A percentile compares a stretch with the other conserved stretches of the same genome.
phyloP scores from a whole-genome alignment of 2,113 vertebrate genomes.

The Pipra filicauda region DNA sequence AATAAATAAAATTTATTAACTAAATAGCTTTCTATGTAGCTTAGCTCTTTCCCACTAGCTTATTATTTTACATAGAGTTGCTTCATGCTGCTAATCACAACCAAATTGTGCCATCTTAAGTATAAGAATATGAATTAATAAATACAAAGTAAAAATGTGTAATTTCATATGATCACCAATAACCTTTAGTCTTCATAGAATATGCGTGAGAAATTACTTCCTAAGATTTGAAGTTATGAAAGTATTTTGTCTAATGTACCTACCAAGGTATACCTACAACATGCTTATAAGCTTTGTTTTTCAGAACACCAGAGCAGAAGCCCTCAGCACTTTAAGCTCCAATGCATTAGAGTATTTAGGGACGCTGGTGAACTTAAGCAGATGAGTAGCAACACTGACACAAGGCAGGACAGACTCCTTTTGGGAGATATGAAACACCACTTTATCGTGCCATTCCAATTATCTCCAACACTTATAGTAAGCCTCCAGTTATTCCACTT shows the following conservation, averaged over 20 bases:
- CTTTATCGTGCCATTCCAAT: constrained; percentile 7
- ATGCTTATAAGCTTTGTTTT: background rate
- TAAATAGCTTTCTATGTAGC: background rate
- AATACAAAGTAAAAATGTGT: background rate
- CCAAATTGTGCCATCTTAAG: background rate
- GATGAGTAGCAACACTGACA: background rate
- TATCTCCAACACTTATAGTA: background rate
- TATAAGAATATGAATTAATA: background rate
- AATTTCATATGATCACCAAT: background rate
- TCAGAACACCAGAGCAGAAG: background rate
- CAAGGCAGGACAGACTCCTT: background rate
- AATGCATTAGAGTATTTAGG: background rate
- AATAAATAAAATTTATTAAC: constrained; percentile 59
- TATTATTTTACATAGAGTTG: background rate
- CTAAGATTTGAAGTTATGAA: background rate
- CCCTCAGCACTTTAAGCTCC: background rate
- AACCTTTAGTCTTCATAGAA: background rate
- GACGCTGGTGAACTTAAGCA: background rate
- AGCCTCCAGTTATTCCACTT: constrained; percentile 9
- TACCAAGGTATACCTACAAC: background rate
- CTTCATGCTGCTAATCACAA: background rate
- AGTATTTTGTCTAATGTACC: background rate
- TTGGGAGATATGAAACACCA: background rate
- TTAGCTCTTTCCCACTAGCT: background rate
- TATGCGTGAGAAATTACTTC: background rate